phyloP scores from a whole-genome alignment of 2,797 vertebrate genomes.

The Heliangelus exortis region DNA sequence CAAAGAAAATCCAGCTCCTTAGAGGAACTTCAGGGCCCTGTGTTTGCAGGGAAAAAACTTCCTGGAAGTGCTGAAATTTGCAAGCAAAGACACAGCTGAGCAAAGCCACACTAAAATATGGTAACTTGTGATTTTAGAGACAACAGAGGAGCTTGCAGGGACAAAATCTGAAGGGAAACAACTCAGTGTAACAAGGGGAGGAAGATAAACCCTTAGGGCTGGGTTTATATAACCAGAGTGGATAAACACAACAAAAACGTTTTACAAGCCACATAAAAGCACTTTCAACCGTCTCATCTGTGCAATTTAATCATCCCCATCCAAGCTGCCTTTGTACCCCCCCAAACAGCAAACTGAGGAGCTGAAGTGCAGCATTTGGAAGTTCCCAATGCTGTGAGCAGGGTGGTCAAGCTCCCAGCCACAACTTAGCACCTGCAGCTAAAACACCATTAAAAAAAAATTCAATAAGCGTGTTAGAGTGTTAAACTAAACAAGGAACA shows the following conservation, averaged over 20 bases:
- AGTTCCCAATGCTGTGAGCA: neutral
- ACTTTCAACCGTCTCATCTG: neutral
- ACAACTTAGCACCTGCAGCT: too few relatives aligned
- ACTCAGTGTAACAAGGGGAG: rapidly evolving
- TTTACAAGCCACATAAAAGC: rapidly evolving
- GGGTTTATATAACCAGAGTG: too few relatives aligned
- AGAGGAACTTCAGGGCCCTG: neutral
- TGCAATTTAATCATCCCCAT: too few relatives aligned
- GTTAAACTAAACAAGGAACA: too few relatives aligned
- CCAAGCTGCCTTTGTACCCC: neutral
- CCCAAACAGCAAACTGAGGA: neutral
- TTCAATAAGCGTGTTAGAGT: too few relatives aligned
- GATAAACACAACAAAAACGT: neutral
- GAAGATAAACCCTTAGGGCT: neutral
- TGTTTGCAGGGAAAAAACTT: neutral
- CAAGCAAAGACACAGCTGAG: neutral
- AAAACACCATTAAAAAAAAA: too few relatives aligned
- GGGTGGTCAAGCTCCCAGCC: too few relatives aligned
- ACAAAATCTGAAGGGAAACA: neutral
- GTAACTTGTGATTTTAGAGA: neutral
- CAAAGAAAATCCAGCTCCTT: neutral
- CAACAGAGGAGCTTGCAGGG: rapidly evolving
- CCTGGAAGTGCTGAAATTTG: rapidly evolving
- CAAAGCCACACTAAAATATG: neutral
- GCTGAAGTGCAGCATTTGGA: rapidly evolving